Percentiles rank a stretch among this genome's conserved stretches.
Evolutionary conservation across 2,797 vertebrate genomes (phyloP).

Genomic region (Leontopithecus rosalia): DNA sequence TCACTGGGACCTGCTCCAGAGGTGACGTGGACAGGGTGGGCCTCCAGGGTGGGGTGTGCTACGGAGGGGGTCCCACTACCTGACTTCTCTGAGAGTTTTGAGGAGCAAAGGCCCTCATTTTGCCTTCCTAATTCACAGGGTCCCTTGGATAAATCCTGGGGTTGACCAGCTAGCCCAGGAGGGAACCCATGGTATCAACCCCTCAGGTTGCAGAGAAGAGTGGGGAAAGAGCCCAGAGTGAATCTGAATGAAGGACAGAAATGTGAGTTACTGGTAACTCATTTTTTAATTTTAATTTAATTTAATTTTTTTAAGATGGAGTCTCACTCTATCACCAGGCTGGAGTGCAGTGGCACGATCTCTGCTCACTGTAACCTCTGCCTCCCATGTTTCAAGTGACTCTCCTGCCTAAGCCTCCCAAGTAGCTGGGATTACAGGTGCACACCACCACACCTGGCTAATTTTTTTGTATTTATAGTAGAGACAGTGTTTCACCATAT

Average conservation of each 20-base stretch:
- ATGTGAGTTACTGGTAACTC: accelerated
- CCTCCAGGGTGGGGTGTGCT: no score
- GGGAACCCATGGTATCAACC: accelerated
- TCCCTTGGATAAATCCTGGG: accelerated
- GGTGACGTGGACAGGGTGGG: accelerated
- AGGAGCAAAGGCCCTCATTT: no score
- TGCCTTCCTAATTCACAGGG: accelerated
- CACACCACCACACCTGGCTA: no score
- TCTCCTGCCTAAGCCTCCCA: no score
- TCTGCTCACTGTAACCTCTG: no score
- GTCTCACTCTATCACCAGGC: no score
- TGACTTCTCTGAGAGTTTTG: not conserved
- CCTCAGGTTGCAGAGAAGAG: not conserved
- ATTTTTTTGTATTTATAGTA: no score
- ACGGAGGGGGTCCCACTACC: accelerated
- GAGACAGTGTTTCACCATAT: no score
- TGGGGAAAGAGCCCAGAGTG: accelerated
- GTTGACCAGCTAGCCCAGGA: accelerated
- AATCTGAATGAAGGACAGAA: accelerated
- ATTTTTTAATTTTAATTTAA: accelerated
- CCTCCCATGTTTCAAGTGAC: no score
- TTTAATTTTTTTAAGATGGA: no score
- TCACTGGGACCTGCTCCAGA: accelerated
- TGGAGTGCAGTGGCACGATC: no score
- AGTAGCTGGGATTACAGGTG: no score